phyloP scores from a whole-genome alignment of 2,797 vertebrate genomes.

The Psittacula derbiana region DNA sequence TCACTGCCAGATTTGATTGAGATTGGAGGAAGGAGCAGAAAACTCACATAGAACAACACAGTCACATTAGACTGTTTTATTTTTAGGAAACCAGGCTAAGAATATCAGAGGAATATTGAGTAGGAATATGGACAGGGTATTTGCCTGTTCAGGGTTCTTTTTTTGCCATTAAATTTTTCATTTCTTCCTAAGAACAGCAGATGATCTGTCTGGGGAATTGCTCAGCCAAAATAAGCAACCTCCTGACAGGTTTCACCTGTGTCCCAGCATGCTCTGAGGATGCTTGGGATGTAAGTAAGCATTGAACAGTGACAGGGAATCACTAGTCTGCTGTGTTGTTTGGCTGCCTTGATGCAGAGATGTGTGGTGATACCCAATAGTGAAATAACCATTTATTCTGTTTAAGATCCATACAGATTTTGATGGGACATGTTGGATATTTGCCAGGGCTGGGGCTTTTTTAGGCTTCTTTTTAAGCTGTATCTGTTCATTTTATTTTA shows the following conservation, averaged over 20 bases:
- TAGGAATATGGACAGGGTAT: not conserved
- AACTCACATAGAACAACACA: not conserved
- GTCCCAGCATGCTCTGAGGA: not conserved
- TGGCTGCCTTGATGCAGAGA: not conserved
- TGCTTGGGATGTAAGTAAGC: not conserved
- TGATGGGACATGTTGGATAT: not conserved
- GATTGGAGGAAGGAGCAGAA: not conserved
- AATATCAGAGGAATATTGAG: conserved; percentile 28
- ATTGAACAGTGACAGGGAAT: not conserved
- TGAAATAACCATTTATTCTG: not conserved
- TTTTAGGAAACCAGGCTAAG: conserved; percentile 48
- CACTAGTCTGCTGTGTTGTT: not conserved
- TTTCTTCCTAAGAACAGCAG: not conserved
- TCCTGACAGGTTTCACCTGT: conserved; percentile 16
- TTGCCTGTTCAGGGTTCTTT: not conserved
- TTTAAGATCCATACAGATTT: not conserved
- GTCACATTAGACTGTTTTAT: not conserved
- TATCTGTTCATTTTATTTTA: not conserved
- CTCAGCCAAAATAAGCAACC: conserved; percentile 9
- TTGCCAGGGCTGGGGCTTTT: not conserved
- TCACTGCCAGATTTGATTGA: not conserved
- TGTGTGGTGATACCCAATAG: not conserved
- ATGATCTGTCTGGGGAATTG: conserved; percentile 5
- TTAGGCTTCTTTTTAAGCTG: not conserved
- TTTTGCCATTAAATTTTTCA: not conserved